A percentile compares a stretch with the other conserved stretches of the same genome.
Conservation (phyloP, 2,797 vertebrate genomes). For the Sus cebifrons region DNA sequence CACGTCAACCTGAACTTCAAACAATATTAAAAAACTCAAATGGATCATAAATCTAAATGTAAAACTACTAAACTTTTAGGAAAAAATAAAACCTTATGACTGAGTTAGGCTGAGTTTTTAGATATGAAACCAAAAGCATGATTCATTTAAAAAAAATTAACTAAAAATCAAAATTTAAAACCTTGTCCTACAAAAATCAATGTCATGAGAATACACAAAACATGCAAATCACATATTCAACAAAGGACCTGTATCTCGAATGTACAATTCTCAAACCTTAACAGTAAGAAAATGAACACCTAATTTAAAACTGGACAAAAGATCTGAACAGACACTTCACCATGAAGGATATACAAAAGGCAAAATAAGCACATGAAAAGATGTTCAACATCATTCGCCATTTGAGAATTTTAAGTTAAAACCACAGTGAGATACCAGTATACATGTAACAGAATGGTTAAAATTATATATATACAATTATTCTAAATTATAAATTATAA, state of each 20-base stretch:
- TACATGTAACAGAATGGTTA: constrained; percentile 26
- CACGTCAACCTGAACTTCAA: background rate
- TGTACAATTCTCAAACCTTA: constrained; percentile 50
- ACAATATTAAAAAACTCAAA: background rate
- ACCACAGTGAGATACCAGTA: background rate
- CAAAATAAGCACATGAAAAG: constrained; percentile 58
- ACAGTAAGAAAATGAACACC: constrained; percentile 23
- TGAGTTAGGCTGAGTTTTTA: constrained; percentile 17
- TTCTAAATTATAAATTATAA: no score
- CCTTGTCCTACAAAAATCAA: background rate
- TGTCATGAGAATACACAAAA: constrained; percentile 18
- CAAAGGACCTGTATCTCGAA: constrained; percentile 19
- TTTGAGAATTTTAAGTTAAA: constrained; percentile 41
- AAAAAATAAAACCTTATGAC: constrained; percentile 4
- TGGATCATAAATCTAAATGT: background rate
- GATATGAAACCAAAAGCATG: constrained; percentile 52
- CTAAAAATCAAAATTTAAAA: constrained; percentile 24
- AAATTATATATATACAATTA: background rate
- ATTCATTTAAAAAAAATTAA: constrained; percentile 37
- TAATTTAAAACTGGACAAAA: constrained; percentile 36
- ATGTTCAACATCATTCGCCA: background rate
- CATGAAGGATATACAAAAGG: background rate
- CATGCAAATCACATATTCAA: constrained; percentile 50
- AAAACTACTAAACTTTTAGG: constrained; percentile 2
- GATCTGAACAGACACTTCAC: constrained; percentile 32